phyloP scores from a whole-genome alignment of 1,140 invertebrate species.

The Apis florea region DNA sequence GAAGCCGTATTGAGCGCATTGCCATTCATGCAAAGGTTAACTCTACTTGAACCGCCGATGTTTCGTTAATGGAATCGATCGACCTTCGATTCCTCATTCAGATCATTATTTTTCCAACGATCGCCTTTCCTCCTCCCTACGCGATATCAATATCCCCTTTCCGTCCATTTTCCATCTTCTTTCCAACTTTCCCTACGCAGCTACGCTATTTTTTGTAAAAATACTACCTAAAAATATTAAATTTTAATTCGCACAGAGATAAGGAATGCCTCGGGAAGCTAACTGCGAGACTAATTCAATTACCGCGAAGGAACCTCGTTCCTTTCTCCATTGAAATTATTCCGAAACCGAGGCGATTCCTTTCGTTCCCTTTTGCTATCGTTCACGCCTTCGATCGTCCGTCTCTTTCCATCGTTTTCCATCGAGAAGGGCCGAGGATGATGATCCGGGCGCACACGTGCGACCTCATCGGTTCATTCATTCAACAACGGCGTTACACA shows the following conservation, averaged over 20 bases:
- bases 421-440: background rate
- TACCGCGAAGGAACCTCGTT: too few relatives aligned
- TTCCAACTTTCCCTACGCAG: too few relatives aligned
- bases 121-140: background rate
- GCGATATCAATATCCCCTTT: too few relatives aligned
- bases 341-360: background rate
- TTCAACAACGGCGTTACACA: conserved; percentile 41
- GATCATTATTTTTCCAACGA: conserved; percentile 12
- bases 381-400: conserved; percentile 32
- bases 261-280: too few relatives aligned
- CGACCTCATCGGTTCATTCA: conserved; percentile 54
- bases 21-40: conserved; percentile 35
- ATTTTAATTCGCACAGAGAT: too few relatives aligned
- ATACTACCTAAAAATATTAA: too few relatives aligned
- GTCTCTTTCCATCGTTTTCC: background rate
- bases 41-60: conserved; percentile 37
- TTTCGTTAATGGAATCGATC: conserved; percentile 49
- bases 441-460: conserved; percentile 30
- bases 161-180: too few relatives aligned
- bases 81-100: conserved; percentile 51
- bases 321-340: too few relatives aligned
- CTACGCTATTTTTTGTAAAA: too few relatives aligned
- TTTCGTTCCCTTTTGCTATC: background rate
- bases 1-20: conserved; percentile 6
- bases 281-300: too few relatives aligned